Evolutionary conservation across 2,113 vertebrate species (phyloP).

Genomic region (Oreocharis arfaki): DNA sequence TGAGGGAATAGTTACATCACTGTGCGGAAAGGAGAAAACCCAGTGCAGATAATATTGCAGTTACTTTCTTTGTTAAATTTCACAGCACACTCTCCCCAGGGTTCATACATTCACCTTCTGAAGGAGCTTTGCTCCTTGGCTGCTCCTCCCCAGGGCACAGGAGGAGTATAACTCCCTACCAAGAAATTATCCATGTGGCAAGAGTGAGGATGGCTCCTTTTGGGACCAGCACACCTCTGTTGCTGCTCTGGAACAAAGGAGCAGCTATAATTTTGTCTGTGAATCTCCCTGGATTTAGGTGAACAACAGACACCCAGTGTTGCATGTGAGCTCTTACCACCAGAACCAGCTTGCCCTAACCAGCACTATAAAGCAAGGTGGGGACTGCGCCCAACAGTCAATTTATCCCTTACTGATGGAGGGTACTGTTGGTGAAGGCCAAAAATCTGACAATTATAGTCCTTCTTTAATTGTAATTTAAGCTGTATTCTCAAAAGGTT

Average conservation of each 20-base stretch:
- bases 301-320: neutral
- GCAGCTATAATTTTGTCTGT: neutral
- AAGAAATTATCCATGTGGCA: neutral
- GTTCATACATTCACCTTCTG: neutral
- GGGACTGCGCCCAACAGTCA: neutral
- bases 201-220: neutral
- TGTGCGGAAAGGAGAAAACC: neutral
- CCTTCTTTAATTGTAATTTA: conserved; percentile 14
- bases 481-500: neutral
- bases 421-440: neutral
- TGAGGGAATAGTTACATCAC: neutral
- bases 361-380: neutral
- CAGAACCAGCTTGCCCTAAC: neutral
- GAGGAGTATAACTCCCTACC: neutral
- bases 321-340: neutral
- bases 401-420: neutral
- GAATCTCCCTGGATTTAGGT: neutral
- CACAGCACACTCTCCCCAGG: neutral
- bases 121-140: neutral
- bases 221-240: neutral
- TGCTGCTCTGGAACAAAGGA: neutral
- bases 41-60: neutral
- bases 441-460: conserved; percentile 6
- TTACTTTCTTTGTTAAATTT: neutral
- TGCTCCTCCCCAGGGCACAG: neutral